Evolutionary conservation across 2,797 vertebrate genomes (phyloP), one percentile per base, ranked within the genome.

Genomic region (Ceryle rudis): DNA sequence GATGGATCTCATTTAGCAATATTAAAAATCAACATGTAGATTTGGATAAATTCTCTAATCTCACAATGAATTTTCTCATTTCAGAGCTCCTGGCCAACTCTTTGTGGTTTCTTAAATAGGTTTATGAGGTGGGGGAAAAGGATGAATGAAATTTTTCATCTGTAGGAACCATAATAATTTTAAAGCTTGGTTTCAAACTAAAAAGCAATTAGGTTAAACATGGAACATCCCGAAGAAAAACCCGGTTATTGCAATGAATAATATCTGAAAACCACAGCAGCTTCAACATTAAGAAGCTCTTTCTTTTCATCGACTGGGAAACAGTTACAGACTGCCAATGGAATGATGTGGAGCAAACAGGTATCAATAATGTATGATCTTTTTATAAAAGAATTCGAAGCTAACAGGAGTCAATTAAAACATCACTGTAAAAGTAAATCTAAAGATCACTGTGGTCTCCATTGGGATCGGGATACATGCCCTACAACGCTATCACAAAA

Each of bases 11-110:
- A 92, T 90, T 90, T 55, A 61, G 33, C 3, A 46, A 35, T 42
- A 81, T 69, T 89, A 87, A 94, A 95, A 97, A 93, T 71, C 83
- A 95, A 74, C 81, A 89, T 31, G 55, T 41, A 94, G 81, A 81
- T 87, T 93, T 85, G 37, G 72, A 71, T 87, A 90, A 94, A 87
- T 64, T 86, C 78, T 81, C 57, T 95, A 57, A 87, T 78, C 86
- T 80, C 33, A 20, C 86, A 74, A 67, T 28, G n/a, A 51, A 62
- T 92, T 86, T 67, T 74, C 87, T 80, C 6, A 78, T 89, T 84
- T 64, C 0, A 0, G 80, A 85, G 55, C 39, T 82, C 65, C 11
- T 62, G 57, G 91, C 54, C 90, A 95, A 61, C 26, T 57, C 44
- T 39, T 66, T 93, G 81, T 71, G 88, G 86, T 89, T 95, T 90